These are phyloP conservation scores for Lasiurus cinereus DNA, from an alignment of 2,113 vertebrate species.

Conservation along the genomic window DNA sequence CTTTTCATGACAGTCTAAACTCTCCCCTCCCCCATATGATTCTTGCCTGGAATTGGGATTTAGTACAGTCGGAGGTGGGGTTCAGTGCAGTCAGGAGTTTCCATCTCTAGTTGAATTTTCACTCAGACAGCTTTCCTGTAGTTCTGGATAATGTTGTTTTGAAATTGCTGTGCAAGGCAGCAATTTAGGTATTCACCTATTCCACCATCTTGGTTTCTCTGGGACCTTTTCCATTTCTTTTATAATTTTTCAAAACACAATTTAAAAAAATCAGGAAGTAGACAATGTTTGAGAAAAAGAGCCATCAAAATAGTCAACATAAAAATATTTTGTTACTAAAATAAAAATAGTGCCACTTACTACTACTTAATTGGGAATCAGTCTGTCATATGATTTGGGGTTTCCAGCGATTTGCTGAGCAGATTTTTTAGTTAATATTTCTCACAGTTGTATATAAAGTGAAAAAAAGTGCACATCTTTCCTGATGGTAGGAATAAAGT, in stretches of 20 bases:
- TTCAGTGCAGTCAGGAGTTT: too few relatives aligned
- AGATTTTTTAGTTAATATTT: constrained; percentile 5
- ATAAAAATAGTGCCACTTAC: constrained; percentile 15
- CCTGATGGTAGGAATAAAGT: constrained; percentile 36
- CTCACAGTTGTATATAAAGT: background rate
- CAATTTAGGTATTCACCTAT: too few relatives aligned
- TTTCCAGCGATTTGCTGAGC: background rate
- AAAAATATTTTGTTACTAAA: constrained; percentile 45
- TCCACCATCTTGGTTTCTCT: too few relatives aligned
- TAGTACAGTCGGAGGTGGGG: too few relatives aligned
- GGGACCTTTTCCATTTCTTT: background rate
- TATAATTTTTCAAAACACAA: constrained; percentile 11
- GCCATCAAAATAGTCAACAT: background rate
- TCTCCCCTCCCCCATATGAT: too few relatives aligned
- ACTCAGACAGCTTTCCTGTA: too few relatives aligned
- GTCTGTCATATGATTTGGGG: background rate
- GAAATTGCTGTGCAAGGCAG: too few relatives aligned
- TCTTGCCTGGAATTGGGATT: too few relatives aligned
- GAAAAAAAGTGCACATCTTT: background rate
- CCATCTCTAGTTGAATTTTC: too few relatives aligned
- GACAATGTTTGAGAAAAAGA: background rate
- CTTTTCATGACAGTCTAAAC: too few relatives aligned
- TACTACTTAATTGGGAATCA: background rate
- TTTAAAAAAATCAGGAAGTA: constrained; percentile 50
- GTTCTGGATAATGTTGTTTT: too few relatives aligned